Conservation (phyloP, 2,888 invertebrate genomes). For the Ichneumoninae sp. region DNA sequence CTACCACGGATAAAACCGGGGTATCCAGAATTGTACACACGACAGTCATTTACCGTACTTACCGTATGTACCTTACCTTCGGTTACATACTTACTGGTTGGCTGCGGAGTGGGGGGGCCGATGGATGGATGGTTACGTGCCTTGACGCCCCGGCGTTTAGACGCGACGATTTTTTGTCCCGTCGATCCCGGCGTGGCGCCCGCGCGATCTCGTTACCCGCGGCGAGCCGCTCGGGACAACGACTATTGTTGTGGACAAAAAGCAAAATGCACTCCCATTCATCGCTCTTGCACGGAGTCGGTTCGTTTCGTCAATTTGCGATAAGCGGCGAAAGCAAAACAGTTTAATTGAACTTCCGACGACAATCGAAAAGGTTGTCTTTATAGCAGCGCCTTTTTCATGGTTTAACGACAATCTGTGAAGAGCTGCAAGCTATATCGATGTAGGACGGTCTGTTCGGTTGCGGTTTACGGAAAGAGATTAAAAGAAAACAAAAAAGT, state of each 20-base stretch:
- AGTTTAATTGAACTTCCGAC: neutral
- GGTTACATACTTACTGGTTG: conserved; percentile 19
- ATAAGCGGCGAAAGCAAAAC: neutral
- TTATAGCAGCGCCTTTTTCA: neutral
- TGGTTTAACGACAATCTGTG: neutral
- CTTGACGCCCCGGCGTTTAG: conserved; percentile 66
- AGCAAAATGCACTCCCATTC: conserved; percentile 43
- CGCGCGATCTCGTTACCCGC: conserved; percentile 63
- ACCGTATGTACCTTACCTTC: conserved; percentile 29
- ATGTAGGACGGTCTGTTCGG: too few species aligned
- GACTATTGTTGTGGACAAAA: conserved; percentile 27
- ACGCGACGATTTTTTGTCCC: conserved; percentile 69
- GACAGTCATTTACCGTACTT: conserved; percentile 52
- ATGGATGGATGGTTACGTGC: conserved; percentile 50
- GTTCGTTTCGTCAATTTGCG: conserved; percentile 18
- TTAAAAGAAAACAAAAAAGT: too few species aligned
- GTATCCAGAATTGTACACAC: neutral
- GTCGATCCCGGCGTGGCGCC: conserved; percentile 41
- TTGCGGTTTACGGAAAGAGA: too few species aligned
- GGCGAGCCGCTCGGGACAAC: conserved; percentile 48
- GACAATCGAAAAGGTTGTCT: neutral
- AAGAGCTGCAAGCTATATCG: too few species aligned
- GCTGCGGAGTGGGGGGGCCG: conserved; percentile 36
- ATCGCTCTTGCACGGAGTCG: conserved; percentile 17
- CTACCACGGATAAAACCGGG: neutral